Percentiles rank a stretch among this genome's conserved stretches.
Conservation (phyloP, 2,888 invertebrate genomes). For the Aphodius sticticus region DNA sequence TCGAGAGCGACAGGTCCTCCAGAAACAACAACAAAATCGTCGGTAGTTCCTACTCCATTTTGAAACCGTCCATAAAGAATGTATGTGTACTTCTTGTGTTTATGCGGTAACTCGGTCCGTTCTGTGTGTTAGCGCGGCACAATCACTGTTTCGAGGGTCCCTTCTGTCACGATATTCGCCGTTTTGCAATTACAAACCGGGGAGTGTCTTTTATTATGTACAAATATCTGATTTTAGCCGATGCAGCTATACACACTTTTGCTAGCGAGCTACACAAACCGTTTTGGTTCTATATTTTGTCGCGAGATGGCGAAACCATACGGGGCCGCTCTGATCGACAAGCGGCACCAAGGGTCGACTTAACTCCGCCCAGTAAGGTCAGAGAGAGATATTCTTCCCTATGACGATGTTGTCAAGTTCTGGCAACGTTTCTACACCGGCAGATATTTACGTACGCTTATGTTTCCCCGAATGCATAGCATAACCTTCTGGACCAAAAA, state of each 20-base stretch:
- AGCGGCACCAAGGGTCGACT: constrained; percentile 15
- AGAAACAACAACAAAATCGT: constrained; percentile 54
- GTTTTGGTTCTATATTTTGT: constrained; percentile 42
- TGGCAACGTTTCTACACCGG: background rate
- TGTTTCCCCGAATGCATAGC: background rate
- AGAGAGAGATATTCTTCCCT: background rate
- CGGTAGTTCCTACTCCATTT: constrained; percentile 56
- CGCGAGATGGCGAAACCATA: constrained; percentile 47
- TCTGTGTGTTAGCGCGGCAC: constrained; percentile 43
- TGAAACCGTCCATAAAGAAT: constrained; percentile 56
- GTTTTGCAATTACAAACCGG: constrained; percentile 48
- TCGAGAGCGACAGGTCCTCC: constrained; percentile 21
- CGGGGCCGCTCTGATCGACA: constrained; percentile 29
- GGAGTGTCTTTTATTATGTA: constrained; percentile 53
- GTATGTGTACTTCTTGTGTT: constrained; percentile 48
- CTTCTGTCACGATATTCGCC: constrained; percentile 50
- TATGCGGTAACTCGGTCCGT: background rate
- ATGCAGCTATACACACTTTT: constrained; percentile 33
- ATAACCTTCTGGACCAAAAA: background rate
- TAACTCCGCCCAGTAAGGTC: constrained; percentile 28
- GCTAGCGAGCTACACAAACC: constrained; percentile 36
- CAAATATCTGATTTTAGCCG: constrained; percentile 51
- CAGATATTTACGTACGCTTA: background rate
- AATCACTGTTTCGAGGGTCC: constrained; percentile 47
- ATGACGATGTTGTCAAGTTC: background rate